Evolutionary conservation across 2,888 invertebrate species (phyloP), one percentile per base, ranked within the genome.

Genomic region (Archips crataeganus): DNA sequence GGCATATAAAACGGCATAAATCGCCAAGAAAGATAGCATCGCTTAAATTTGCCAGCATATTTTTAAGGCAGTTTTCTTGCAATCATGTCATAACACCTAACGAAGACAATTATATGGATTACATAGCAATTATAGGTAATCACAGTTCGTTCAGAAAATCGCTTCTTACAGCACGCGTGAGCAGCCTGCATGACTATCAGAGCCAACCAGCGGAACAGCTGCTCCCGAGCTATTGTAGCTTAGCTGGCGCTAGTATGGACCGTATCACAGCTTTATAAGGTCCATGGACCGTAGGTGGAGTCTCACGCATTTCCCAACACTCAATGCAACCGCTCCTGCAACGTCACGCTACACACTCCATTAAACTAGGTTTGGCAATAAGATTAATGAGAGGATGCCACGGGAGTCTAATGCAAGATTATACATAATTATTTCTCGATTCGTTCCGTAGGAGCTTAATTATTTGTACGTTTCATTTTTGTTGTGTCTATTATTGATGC

Each of bases 331-430:
- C 91, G 81, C 91, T 87, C 90, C 90, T 76, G 76, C 76, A 79
- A 81, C 82, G 85, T 82, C 84, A 82, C 81, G 79, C 85, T 84
- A 79, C 79, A 87, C 86, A 88, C 87, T 85, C 89, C 89, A 91
- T 90, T 90, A 85, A 87, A 84, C 87, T 76, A 76, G 82, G 84
- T 90, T 87, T 86, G 82, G 88, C 84, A 91, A 91, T 84, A 87
- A 89, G 88, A 90, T 89, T 86, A 85, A 89, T 90, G 81, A 80
- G 79, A 77, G 75, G 77, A 79, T 75, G 80, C 79, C 36, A 51
- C 54, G 74, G 70, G 65, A 70, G 39, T 34, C 6, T 23, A 11
- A 61, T 59, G 64, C 51, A 42, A 70, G 60, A 74, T 70, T 45
- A 70, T 69, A 61, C 65, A 65, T 69, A 60, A 74, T 74, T 69